Conservation (phyloP, 2,888 invertebrate genomes). For the Ophion slaviceki region DNA sequence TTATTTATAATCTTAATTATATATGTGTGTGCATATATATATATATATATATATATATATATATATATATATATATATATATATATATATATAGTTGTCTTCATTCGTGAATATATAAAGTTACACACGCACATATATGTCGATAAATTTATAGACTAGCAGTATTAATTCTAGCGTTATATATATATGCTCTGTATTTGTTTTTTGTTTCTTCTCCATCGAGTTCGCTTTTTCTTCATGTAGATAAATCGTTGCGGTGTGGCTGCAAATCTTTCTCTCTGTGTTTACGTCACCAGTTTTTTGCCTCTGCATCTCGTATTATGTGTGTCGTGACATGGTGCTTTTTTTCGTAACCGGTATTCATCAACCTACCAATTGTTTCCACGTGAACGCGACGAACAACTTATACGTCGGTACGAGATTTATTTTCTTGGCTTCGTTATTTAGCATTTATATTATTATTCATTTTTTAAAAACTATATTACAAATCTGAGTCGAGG, state of each 20-base stretch:
- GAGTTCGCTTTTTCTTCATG: neutral
- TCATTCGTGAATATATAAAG: conserved; percentile 47
- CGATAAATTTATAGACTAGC: conserved; percentile 58
- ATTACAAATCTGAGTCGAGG: conserved; percentile 64
- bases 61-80: neutral
- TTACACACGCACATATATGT: conserved; percentile 43
- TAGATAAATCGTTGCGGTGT: neutral
- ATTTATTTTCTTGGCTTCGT: conserved; percentile 8
- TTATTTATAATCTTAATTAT: conserved; percentile 51
- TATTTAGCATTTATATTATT: neutral
- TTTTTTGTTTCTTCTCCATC: conserved; percentile 35
- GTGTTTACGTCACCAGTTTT: no score
- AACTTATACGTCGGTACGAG: neutral
- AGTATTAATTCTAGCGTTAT: conserved; percentile 63
- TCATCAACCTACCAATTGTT: no score
- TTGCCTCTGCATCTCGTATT: no score
- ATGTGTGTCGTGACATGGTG: no score
- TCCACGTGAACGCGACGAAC: no score
- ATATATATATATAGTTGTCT: conserved; percentile 13
- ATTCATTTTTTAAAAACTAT: conserved; percentile 23
- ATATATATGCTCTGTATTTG: conserved; percentile 64
- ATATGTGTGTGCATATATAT: conserved; percentile 39
- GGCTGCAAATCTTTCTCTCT: no score
- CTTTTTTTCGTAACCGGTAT: no score
- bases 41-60: conserved; percentile 34